Evolutionary conservation across 2,113 vertebrate species (phyloP).

Genomic region (Sitta europaea): DNA sequence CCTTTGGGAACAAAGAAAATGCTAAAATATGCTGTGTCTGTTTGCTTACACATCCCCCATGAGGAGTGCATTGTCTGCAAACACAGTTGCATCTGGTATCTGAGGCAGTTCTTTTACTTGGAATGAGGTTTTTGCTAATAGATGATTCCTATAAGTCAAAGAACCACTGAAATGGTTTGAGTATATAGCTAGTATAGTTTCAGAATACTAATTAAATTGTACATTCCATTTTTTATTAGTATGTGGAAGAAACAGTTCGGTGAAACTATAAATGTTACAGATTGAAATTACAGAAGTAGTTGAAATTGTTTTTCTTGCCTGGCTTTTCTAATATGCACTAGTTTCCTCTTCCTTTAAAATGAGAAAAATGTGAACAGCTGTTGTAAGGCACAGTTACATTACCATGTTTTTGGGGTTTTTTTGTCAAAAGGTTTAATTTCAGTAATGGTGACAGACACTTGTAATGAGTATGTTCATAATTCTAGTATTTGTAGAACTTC

Average conservation of each 20-base stretch:
- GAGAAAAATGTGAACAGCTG: not conserved
- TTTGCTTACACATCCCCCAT: not conserved
- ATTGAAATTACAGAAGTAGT: not conserved
- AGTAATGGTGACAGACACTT: not conserved
- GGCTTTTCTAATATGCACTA: not conserved
- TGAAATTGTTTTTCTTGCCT: not conserved
- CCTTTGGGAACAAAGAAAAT: not conserved
- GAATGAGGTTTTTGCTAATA: not conserved
- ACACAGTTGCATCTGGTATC: not conserved
- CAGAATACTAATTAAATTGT: not conserved
- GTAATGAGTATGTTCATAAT: not conserved
- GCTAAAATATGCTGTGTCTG: not conserved
- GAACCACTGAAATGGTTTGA: not conserved
- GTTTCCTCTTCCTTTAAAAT: not conserved
- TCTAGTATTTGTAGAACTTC: not conserved
- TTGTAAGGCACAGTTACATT: not conserved
- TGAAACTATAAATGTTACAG: not conserved
- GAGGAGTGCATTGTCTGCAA: not conserved
- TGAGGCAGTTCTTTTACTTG: not conserved
- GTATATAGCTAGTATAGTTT: not conserved
- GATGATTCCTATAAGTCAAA: not conserved
- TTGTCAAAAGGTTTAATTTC: not conserved
- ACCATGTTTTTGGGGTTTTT: not conserved
- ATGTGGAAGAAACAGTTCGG: not conserved
- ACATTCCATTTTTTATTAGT: not conserved